phyloP scores from a whole-genome alignment of 64 coral and sea anemone genomes.

The Astreopora myriophthalma region DNA sequence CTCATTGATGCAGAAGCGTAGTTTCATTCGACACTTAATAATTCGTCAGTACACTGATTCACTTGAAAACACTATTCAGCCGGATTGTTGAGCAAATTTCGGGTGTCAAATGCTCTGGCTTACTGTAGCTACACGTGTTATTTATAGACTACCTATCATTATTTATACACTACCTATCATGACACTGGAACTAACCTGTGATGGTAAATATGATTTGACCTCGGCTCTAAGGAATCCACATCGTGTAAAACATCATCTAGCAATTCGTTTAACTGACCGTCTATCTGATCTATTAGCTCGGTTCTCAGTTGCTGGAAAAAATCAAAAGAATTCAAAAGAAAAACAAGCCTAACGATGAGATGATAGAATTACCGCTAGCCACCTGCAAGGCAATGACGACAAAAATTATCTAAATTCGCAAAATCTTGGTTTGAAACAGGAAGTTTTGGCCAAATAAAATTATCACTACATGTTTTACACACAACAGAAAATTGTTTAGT shows the following conservation, averaged over 20 bases:
- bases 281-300: constrained; percentile 83
- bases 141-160: background rate
- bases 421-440: background rate
- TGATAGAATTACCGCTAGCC: background rate
- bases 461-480: background rate
- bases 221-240: constrained; percentile 15
- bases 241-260: constrained; percentile 87
- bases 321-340: background rate
- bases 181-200: background rate
- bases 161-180: too few relatives aligned
- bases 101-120: too few relatives aligned
- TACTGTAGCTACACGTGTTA: background rate
- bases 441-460: background rate
- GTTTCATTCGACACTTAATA: too few relatives aligned
- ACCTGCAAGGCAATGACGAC: background rate
- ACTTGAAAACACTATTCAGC: too few relatives aligned
- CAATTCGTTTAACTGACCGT: constrained; percentile 79
- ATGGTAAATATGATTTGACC: background rate
- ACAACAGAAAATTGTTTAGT: background rate
- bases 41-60: too few relatives aligned
- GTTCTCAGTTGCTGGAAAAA: constrained; percentile 77
- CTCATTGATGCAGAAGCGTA: too few relatives aligned
- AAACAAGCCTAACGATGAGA: background rate
- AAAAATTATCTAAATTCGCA: too few relatives aligned
- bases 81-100: too few relatives aligned